Percentiles rank a stretch among this genome's conserved stretches.
Evolutionary conservation across 2,113 vertebrate species (phyloP).

Genomic region (Suncus etruscus): DNA sequence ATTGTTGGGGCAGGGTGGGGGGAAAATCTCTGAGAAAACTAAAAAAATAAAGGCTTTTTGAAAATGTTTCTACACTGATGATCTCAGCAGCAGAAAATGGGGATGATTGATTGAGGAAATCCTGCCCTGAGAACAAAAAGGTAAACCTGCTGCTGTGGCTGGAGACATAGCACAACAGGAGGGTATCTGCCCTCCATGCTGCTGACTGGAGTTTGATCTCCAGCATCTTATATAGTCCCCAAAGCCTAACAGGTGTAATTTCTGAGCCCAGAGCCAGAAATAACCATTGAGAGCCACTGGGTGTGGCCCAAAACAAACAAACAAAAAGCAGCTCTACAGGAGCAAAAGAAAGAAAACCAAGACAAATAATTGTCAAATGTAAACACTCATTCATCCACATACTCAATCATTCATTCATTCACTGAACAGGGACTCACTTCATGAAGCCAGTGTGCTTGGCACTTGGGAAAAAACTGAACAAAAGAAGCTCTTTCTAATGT

Average conservation of each 20-base stretch:
- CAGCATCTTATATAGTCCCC: too few relatives aligned
- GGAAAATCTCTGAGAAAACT: neutral
- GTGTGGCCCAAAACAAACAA: too few relatives aligned
- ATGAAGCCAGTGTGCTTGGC: neutral
- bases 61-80: constrained; percentile 9
- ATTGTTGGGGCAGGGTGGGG: neutral
- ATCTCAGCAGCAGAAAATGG: neutral
- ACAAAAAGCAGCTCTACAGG: too few relatives aligned
- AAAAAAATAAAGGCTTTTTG: neutral
- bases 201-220: too few relatives aligned
- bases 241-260: too few relatives aligned
- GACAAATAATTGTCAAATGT: neutral
- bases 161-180: too few relatives aligned
- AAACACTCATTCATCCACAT: neutral
- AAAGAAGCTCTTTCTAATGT: neutral
- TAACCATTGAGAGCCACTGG: too few relatives aligned
- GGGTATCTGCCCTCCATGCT: too few relatives aligned
- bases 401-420: neutral
- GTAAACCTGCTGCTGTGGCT: too few relatives aligned
- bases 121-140: too few relatives aligned
- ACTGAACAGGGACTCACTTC: neutral
- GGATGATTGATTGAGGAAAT: neutral
- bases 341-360: neutral
- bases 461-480: neutral
- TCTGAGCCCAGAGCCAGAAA: too few relatives aligned